A percentile compares a stretch with the other conserved stretches of the same genome.
phyloP scores from a whole-genome alignment of 2,888 invertebrate genomes.

The Tineola bisselliella region DNA sequence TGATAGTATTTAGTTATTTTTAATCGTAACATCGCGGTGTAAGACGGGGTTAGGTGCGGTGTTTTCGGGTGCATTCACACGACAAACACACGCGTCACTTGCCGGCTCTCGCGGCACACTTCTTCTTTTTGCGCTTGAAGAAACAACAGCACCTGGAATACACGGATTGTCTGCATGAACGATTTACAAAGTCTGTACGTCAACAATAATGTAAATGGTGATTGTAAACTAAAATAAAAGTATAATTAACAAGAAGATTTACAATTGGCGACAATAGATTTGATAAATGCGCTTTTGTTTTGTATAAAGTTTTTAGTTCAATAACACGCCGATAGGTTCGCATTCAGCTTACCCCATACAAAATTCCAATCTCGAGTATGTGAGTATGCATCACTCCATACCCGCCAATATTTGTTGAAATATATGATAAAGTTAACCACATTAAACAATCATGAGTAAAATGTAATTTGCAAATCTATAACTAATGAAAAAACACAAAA shows the following conservation, averaged over 20 bases:
- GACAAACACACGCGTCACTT: conserved; percentile 78
- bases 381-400: no score
- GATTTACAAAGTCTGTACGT: conserved; percentile 62
- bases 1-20: background rate
- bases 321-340: no score
- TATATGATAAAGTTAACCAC: no score
- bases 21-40: background rate
- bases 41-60: background rate
- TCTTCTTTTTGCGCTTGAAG: conserved; percentile 99
- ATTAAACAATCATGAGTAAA: no score
- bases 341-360: no score
- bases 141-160: conserved; percentile 96
- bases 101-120: conserved; percentile 84
- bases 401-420: no score
- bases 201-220: conserved; percentile 25
- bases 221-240: background rate
- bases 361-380: no score
- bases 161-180: conserved; percentile 63
- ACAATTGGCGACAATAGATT: background rate
- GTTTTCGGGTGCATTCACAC: background rate
- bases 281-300: no score
- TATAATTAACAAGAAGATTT: background rate
- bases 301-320: no score
- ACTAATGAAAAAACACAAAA: background rate
- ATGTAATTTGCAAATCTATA: background rate